phyloP scores from a whole-genome alignment of 2,888 invertebrate genomes.

The Aproaerema taeniolella region DNA sequence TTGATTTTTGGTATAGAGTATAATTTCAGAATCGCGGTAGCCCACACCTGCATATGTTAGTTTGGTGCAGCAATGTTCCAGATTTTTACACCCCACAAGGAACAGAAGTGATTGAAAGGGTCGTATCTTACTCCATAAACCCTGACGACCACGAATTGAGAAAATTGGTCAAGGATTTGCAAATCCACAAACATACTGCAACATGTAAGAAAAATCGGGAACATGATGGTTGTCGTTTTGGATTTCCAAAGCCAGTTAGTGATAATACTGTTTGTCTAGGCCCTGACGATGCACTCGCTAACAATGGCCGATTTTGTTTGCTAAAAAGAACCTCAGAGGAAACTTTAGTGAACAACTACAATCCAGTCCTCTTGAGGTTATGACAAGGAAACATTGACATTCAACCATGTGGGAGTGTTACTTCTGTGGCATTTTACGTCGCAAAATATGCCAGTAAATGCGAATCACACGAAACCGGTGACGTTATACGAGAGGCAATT shows the following conservation, averaged over 20 bases:
- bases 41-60: constrained; percentile 13
- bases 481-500: not conserved
- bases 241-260: not conserved
- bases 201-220: constrained; percentile 27
- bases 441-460: not conserved
- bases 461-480: not conserved
- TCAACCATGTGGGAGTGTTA: constrained; percentile 22
- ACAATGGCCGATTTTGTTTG: not conserved
- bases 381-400: constrained; percentile 26
- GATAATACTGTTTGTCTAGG: not conserved
- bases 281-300: not conserved
- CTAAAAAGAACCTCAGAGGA: constrained; percentile 4
- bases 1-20: constrained; percentile 11
- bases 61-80: constrained; percentile 27
- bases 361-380: constrained; percentile 18
- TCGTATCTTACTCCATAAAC: not conserved
- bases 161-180: constrained; percentile 17
- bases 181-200: constrained; percentile 24
- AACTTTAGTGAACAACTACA: constrained; percentile 1
- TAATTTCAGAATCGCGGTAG: constrained; percentile 15
- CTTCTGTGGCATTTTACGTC: constrained; percentile 17
- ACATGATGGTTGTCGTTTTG: too few relatives aligned
- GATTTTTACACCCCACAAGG: constrained; percentile 22
- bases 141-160: not conserved
- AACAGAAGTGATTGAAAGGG: constrained; percentile 20